Conservation (phyloP, 1,140 invertebrate genomes). For the Listronotus oregonensis region DNA sequence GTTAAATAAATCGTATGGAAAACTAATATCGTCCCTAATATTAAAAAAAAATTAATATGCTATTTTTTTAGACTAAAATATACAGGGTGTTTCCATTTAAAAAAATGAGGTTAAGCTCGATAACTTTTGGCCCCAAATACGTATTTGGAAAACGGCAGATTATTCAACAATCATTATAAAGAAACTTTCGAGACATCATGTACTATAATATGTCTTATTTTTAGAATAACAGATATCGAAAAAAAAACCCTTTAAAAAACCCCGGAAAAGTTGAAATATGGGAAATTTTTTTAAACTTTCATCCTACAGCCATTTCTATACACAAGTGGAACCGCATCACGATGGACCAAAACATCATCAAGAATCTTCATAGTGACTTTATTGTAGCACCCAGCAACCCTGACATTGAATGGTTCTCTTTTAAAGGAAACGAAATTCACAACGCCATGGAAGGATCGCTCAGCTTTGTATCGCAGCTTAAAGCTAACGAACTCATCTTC, state of each 20-base stretch:
- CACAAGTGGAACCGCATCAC: constrained; percentile 66
- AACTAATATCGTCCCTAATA: no score
- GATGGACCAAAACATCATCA: constrained; percentile 69
- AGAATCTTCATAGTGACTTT: constrained; percentile 61
- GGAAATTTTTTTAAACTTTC: constrained; percentile 66
- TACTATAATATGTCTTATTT: no score
- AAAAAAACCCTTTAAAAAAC: constrained; percentile 67
- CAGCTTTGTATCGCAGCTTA: constrained; percentile 62
- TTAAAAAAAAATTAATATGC: no score
- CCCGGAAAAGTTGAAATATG: constrained; percentile 64
- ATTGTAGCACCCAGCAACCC: constrained; percentile 56
- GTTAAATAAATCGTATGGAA: no score
- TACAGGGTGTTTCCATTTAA: no score
- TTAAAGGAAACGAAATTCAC: constrained; percentile 66
- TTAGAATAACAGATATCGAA: constrained; percentile 66
- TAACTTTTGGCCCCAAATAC: no score
- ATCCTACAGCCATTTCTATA: constrained; percentile 62
- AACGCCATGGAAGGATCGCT: constrained; percentile 60
- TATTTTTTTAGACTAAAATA: no score
- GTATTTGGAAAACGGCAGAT: no score
- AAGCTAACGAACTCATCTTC: constrained; percentile 59
- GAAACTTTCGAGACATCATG: no score
- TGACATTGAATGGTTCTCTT: constrained; percentile 61
- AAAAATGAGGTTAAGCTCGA: no score
- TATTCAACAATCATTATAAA: no score